phyloP scores from a whole-genome alignment of 2,888 invertebrate species.

The Drosophila neonasuta region DNA sequence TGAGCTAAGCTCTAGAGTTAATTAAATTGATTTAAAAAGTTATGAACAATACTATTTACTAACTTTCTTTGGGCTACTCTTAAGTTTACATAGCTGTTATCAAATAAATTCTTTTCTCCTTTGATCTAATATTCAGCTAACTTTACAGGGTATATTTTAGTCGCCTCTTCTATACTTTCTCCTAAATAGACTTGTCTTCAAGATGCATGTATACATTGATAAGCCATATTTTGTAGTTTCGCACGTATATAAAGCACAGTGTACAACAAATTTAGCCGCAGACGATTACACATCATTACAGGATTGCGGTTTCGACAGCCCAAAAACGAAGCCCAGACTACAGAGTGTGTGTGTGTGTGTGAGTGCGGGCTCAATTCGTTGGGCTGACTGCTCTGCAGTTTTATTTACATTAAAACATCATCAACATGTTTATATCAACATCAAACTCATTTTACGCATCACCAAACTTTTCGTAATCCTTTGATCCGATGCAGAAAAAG shows the following conservation, averaged over 20 bases:
- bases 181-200: conserved; percentile 10
- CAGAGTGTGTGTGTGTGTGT: not conserved
- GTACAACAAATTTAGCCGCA: conserved; percentile 38
- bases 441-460: conserved; percentile 78
- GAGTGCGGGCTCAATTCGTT: conserved; percentile 20
- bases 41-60: too few species aligned
- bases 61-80: too few species aligned
- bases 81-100: too few species aligned
- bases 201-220: conserved; percentile 2
- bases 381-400: conserved; percentile 41
- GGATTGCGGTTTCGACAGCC: conserved; percentile 7
- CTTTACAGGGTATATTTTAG: not conserved
- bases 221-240: conserved; percentile 19
- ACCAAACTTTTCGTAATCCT: conserved; percentile 76
- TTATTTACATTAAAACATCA: conserved; percentile 78
- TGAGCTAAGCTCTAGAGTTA: not conserved
- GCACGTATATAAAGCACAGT: conserved; percentile 12
- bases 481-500: conserved; percentile 68
- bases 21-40: too few species aligned
- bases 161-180: not conserved
- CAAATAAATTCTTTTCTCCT: not conserved
- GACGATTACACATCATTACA: conserved; percentile 73
- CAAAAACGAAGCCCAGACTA: not conserved
- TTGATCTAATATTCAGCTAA: not conserved
- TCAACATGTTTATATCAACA: conserved; percentile 78